Percentiles rank a stretch among this genome's conserved stretches.
These are phyloP conservation scores for Vulpes vulpes DNA, from an alignment of 2,113 vertebrate species.

Conservation along the genomic window DNA sequence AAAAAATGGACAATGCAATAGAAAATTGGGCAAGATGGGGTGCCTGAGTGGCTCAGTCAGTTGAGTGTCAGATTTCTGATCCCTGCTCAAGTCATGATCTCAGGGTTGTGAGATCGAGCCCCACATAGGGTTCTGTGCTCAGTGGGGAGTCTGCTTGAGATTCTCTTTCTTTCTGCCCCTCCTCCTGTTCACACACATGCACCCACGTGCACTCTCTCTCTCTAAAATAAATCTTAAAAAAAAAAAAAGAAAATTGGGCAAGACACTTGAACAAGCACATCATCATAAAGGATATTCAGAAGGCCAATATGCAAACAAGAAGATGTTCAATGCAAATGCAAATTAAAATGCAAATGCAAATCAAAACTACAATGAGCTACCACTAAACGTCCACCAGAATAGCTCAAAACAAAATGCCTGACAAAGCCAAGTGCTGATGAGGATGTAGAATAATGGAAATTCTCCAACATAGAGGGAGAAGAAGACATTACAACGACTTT, in stretches of 20 bases:
- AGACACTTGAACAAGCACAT: background rate
- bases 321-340: constrained; percentile 31
- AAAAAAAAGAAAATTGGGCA: background rate
- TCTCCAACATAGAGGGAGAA: background rate
- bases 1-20: background rate
- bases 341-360: constrained; percentile 58
- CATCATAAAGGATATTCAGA: background rate
- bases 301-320: background rate
- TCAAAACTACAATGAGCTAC: constrained; percentile 14
- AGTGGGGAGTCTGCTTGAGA: too few species aligned
- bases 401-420: constrained; percentile 6
- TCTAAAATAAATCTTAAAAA: background rate
- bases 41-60: too few species aligned
- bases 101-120: too few species aligned
- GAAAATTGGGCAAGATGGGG: background rate
- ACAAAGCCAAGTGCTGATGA: background rate
- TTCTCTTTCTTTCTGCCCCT: too few species aligned
- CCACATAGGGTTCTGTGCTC: too few species aligned
- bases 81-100: too few species aligned
- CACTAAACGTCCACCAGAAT: background rate
- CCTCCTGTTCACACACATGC: too few species aligned
- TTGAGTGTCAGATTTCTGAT: too few species aligned
- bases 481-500: background rate
- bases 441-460: background rate
- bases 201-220: too few species aligned